Percentiles rank a stretch among this genome's conserved stretches.
Evolutionary conservation across 2,797 vertebrate species (phyloP).

Genomic region (Carduelis carduelis): DNA sequence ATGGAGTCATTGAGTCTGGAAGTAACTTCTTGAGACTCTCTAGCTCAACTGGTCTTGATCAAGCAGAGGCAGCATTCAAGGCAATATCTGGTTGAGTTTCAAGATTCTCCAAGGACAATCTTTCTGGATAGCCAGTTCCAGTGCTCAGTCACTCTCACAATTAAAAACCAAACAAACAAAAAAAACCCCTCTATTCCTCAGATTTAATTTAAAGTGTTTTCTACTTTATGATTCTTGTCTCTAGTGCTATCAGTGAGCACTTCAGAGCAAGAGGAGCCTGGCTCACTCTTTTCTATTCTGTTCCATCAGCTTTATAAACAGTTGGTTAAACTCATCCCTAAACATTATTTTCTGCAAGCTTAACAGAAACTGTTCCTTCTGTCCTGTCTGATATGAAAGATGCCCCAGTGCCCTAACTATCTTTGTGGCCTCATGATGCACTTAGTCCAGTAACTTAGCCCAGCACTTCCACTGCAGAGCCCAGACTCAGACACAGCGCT

Average conservation of each 20-base stretch:
- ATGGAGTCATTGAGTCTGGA: not conserved
- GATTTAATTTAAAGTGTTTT: not conserved
- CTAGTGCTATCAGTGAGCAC: not conserved
- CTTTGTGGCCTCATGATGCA: not conserved
- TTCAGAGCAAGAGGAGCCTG: not conserved
- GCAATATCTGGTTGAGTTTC: not conserved
- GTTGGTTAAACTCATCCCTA: not conserved
- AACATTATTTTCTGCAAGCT: not conserved
- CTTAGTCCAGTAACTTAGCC: not conserved
- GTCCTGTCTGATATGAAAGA: not conserved
- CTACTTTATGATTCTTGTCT: not conserved
- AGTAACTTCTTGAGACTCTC: not conserved
- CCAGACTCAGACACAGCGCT: not conserved
- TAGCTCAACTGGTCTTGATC: not conserved
- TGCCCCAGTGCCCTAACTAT: not conserved
- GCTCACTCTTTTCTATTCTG: not conserved
- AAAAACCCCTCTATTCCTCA: rapidly evolving
- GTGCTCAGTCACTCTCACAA: not conserved
- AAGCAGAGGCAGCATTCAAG: not conserved
- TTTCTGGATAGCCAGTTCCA: not conserved
- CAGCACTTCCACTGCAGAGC: rapidly evolving
- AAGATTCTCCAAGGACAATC: not conserved
- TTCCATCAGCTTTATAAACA: not conserved
- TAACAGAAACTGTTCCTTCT: not conserved
- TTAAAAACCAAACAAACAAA: not conserved